Conservation (phyloP, 2,113 vertebrate species). For the Arothron firmamentum region DNA sequence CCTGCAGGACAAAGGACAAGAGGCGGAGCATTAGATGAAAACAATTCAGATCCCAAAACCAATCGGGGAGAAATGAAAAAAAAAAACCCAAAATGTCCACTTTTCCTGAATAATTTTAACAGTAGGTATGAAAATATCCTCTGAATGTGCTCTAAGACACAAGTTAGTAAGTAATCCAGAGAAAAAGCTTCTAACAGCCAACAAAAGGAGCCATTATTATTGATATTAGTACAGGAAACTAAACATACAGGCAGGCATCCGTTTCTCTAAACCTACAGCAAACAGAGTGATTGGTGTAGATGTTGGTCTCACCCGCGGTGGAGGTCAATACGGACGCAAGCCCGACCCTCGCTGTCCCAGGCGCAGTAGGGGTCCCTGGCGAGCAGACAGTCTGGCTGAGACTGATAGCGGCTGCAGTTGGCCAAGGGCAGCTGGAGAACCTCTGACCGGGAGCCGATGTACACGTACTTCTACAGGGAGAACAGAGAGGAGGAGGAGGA, state of each 20-base stretch:
- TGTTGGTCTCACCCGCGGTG: slow-evolving; percentile 76
- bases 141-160: no score
- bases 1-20: slow-evolving; percentile 14
- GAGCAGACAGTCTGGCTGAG: slow-evolving; percentile 88
- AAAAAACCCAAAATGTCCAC: no score
- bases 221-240: no score
- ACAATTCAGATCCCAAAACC: background rate
- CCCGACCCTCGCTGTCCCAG: slow-evolving; percentile 85
- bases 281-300: background rate
- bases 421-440: slow-evolving; percentile 89
- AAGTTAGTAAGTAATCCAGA: no score
- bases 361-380: slow-evolving; percentile 93
- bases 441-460: slow-evolving; percentile 86
- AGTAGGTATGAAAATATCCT: no score
- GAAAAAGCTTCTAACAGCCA: no score
- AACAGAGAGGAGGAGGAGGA: slow-evolving; percentile 4
- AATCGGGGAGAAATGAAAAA: no score
- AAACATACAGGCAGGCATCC: no score
- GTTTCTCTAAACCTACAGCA: no score
- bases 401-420: slow-evolving; percentile 87
- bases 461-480: slow-evolving; percentile 83
- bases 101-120: no score
- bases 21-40: background rate
- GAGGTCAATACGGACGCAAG: slow-evolving; percentile 80
- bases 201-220: no score